phyloP scores from a whole-genome alignment of 2,888 invertebrate genomes.

The Tetragonula carbonaria region DNA sequence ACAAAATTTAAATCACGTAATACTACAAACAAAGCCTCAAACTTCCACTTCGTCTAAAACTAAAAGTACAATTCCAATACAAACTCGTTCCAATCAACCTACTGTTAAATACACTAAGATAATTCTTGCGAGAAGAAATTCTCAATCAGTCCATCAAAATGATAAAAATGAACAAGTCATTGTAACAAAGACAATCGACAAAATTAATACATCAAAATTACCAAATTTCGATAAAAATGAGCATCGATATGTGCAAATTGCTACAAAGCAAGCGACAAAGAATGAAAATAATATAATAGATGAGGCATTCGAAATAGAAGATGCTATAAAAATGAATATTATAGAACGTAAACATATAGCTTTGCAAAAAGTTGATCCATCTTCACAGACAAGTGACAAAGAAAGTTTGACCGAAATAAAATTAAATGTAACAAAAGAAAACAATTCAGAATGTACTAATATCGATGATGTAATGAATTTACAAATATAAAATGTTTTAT shows the following conservation, averaged over 20 bases:
- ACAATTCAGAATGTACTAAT: slow-evolving; percentile 36
- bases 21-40: slow-evolving; percentile 69
- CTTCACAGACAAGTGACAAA: slow-evolving; percentile 36
- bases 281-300: slow-evolving; percentile 57
- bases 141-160: slow-evolving; percentile 58
- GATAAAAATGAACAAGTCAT: slow-evolving; percentile 75
- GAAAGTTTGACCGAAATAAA: slow-evolving; percentile 37
- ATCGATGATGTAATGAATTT: slow-evolving; percentile 38
- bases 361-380: slow-evolving; percentile 66
- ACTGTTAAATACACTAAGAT: slow-evolving; percentile 85
- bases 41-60: slow-evolving; percentile 58
- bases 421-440: slow-evolving; percentile 37
- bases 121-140: slow-evolving; percentile 84
- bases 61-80: slow-evolving; percentile 62
- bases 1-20: slow-evolving; percentile 68
- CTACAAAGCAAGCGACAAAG: slow-evolving; percentile 50
- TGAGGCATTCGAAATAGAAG: slow-evolving; percentile 76
- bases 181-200: slow-evolving; percentile 74
- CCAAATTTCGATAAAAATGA: slow-evolving; percentile 70
- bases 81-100: slow-evolving; percentile 69
- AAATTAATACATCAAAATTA: slow-evolving; percentile 63
- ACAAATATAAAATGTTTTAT: slow-evolving; percentile 43
- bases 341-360: slow-evolving; percentile 74
- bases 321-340: slow-evolving; percentile 78
- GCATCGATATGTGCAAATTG: slow-evolving; percentile 66